Base-by-base conservation (phyloP, 1,140 invertebrate species). In the Tribolium castaneum region DNA sequence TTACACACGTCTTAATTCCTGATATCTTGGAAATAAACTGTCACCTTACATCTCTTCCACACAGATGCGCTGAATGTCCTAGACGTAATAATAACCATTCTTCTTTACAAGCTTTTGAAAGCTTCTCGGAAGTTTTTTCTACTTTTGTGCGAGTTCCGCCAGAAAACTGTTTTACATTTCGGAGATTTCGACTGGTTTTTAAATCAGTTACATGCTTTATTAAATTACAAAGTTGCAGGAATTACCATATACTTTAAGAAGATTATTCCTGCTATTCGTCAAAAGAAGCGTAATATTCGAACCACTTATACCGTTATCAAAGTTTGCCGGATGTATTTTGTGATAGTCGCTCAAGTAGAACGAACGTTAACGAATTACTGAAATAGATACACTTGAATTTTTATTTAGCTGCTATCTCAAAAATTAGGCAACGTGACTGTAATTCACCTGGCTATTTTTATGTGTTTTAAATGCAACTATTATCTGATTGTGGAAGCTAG, bases 311-410 rank as follows among this genome's bases (percentile, higher is more conserved):
- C 12, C 30, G 0, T 12, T 66, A 66, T 66, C 59, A 35, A 6
- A 30, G n/a, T 12, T 35, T 66, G 4, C 59, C 59, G 59, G 59
- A 66, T 66, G 59, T 66, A 66, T 66, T 66, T 66, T 66, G 19
- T 35, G 59, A 66, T 66, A 66, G 30, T 35, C 22, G 59, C 14
- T 66, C 30, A 35, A 34, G 59, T 35, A 66, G 59, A 66, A 66
- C 59, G 59, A 66, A 66, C 59, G 30, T 12, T 35, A 35, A 34
- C 34, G 30, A 13, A 66, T 35, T 34, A 35, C 59, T 35, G 6
- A 66, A 66, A 35, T 66, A 66, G 59, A 14, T 66, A 66, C 59
- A 66, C 59, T 66, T 66, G 30, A 34, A 35, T 66, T 66, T 66
- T 66, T 66, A 66, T 35, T 66, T 13, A 12, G 34, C 9, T 12